phyloP scores from a whole-genome alignment of 2,888 invertebrate species.

The Cotesia congregata region DNA sequence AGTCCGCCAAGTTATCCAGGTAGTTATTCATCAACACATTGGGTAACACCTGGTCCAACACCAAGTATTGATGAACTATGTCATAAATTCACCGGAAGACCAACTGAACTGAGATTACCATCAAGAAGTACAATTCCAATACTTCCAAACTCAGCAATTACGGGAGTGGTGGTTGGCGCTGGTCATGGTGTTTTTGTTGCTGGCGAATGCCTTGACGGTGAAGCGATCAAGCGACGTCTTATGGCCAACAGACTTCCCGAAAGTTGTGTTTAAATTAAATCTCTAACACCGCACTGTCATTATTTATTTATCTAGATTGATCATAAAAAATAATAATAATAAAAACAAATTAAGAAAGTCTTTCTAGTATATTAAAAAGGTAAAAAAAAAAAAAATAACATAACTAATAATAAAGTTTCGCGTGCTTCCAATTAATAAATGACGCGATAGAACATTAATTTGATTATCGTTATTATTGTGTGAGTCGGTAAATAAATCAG shows the following conservation, averaged over 20 bases:
- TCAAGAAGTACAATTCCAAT: constrained; percentile 64
- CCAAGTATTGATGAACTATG: constrained; percentile 69
- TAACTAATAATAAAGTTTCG: constrained; percentile 6
- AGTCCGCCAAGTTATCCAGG: constrained; percentile 68
- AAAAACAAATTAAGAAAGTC: constrained; percentile 20
- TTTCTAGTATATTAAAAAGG: background rate
- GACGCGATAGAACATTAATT: constrained; percentile 12
- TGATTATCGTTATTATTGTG: constrained; percentile 5
- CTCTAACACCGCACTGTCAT: background rate
- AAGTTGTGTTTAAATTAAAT: constrained; percentile 82
- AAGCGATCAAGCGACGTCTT: constrained; percentile 88
- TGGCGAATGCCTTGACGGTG: constrained; percentile 79
- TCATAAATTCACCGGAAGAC: constrained; percentile 66
- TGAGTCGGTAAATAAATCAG: background rate
- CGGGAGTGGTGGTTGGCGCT: constrained; percentile 58
- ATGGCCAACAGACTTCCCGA: constrained; percentile 90
- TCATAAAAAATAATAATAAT: constrained; percentile 32
- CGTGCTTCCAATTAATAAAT: constrained; percentile 24
- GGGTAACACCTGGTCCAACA: constrained; percentile 72
- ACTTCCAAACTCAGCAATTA: constrained; percentile 53
- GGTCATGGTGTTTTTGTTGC: constrained; percentile 66
- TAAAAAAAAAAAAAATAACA: constrained; percentile 8
- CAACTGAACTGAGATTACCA: constrained; percentile 68
- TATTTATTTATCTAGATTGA: constrained; percentile 15
- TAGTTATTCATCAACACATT: constrained; percentile 68